These are phyloP conservation scores for Valencia hispanica DNA, from an alignment of 2,797 vertebrate species.

Conservation along the genomic window DNA sequence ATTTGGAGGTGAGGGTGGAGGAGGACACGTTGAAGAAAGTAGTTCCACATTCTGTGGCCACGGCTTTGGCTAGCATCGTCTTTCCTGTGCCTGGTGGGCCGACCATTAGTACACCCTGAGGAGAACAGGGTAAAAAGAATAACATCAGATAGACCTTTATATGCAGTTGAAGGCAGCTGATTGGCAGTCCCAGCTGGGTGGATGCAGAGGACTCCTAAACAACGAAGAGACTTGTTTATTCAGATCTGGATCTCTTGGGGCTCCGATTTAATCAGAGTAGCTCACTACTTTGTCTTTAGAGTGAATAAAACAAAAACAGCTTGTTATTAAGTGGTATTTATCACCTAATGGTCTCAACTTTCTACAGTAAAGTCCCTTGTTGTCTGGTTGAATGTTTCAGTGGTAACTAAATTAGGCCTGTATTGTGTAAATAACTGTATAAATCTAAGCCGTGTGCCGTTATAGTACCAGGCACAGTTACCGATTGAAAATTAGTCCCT, in stretches of 20 bases:
- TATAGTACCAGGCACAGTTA: not conserved
- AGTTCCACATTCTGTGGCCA: conserved; percentile 97
- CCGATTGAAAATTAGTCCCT: not conserved
- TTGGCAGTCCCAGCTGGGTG: not conserved
- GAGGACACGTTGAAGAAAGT: conserved; percentile 98
- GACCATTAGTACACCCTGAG: conserved; percentile 96
- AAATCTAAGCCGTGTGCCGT: not conserved
- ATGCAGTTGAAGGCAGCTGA: not conserved
- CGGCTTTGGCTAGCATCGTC: conserved; percentile 98
- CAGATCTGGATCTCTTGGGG: too few species aligned
- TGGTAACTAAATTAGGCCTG: not conserved
- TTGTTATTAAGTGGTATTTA: not conserved
- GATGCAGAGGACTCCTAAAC: not conserved
- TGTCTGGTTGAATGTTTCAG: not conserved
- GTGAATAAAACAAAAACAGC: too few species aligned
- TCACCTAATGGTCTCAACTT: too few species aligned
- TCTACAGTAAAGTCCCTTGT: not conserved
- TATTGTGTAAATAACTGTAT: not conserved
- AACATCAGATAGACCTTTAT: not conserved
- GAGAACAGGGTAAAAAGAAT: not conserved
- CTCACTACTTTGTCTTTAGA: too few species aligned
- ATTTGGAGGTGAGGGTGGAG: conserved; percentile 95
- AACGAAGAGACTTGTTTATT: too few species aligned
- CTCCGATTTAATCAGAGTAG: too few species aligned
- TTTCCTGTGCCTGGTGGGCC: conserved; percentile 98